These are phyloP conservation scores for Cercopithecus mona DNA, from an alignment of 2,113 vertebrate genomes.

Conservation along the genomic window DNA sequence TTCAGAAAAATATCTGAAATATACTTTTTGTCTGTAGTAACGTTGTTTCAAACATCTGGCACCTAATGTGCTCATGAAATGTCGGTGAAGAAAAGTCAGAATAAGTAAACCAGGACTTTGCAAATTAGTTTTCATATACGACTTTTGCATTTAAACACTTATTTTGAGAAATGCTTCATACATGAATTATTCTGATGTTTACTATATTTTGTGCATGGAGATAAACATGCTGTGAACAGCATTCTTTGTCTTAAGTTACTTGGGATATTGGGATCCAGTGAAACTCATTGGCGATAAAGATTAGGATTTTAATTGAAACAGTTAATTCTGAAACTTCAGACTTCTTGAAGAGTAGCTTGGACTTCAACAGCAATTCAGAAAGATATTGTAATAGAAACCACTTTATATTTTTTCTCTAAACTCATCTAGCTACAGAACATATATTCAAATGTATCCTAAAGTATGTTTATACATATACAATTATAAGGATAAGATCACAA, in stretches of 20 bases:
- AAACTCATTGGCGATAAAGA: slow-evolving; percentile 62
- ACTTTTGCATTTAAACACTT: neutral
- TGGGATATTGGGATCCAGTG: slow-evolving; percentile 10
- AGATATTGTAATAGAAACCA: slow-evolving; percentile 57
- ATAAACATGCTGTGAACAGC: neutral
- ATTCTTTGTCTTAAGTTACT: slow-evolving; percentile 34
- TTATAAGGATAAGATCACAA: slow-evolving; percentile 38
- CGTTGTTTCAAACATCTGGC: neutral
- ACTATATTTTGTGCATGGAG: slow-evolving; percentile 29
- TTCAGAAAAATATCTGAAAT: slow-evolving; percentile 35
- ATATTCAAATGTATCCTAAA: slow-evolving; percentile 40
- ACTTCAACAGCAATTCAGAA: slow-evolving; percentile 24
- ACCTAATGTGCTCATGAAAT: neutral
- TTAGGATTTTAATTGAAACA: slow-evolving; percentile 71
- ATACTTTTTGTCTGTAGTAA: neutral
- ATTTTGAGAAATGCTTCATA: neutral
- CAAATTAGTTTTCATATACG: slow-evolving; percentile 35
- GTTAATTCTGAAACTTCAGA: slow-evolving; percentile 64
- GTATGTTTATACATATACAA: neutral
- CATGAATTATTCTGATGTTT: neutral
- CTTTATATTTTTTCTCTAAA: slow-evolving; percentile 55
- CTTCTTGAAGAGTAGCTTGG: slow-evolving; percentile 66
- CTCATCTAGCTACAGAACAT: slow-evolving; percentile 47
- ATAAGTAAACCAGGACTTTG: neutral
- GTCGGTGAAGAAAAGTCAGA: neutral